Conservation (phyloP, 2,113 vertebrate species). For the Triplophysa siluroides region DNA sequence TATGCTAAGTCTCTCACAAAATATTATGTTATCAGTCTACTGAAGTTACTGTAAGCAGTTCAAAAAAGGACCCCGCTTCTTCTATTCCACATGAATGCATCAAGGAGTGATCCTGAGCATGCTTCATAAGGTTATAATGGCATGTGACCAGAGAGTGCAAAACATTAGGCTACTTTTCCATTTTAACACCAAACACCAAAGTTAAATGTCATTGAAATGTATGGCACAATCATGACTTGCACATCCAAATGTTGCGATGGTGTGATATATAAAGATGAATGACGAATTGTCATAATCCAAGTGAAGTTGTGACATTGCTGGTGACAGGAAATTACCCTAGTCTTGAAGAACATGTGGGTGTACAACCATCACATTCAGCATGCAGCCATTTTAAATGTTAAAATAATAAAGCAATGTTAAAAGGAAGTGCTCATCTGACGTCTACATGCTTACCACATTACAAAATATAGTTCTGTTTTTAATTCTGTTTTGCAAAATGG, state of each 20-base stretch:
- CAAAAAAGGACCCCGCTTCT: no score
- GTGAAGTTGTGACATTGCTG: constrained; percentile 5
- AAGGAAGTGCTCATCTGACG: neutral
- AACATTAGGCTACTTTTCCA: constrained; percentile 23
- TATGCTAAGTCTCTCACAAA: no score
- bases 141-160: constrained; percentile 14
- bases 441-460: neutral
- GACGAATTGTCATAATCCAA: neutral
- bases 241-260: constrained; percentile 41
- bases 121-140: neutral
- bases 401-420: constrained; percentile 13
- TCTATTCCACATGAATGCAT: no score
- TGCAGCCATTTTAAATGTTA: neutral
- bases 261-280: neutral
- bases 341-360: constrained; percentile 7
- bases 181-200: constrained; percentile 5
- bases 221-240: constrained; percentile 51
- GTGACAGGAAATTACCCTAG: constrained; percentile 22
- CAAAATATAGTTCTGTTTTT: neutral
- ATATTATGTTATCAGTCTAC: no score
- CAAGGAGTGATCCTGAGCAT: neutral
- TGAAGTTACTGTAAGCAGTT: no score
- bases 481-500: neutral
- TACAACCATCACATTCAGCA: neutral
- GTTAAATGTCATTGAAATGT: constrained; percentile 23